Conservation (phyloP, 2,113 vertebrate species). For the Chrysochloris asiatica region DNA sequence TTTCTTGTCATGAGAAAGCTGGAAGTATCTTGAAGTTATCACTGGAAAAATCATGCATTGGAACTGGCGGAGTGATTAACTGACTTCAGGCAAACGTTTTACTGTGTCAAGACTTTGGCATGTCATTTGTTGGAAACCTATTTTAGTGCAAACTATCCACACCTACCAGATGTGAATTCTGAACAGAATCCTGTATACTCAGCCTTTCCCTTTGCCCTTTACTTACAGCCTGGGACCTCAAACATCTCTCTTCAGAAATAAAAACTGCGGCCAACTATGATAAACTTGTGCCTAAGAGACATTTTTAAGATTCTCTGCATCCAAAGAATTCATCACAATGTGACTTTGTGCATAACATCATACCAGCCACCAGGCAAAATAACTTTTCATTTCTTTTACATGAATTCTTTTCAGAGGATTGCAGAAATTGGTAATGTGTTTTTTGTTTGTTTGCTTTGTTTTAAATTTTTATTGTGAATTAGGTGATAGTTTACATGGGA, state of each 20-base stretch:
- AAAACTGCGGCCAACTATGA: conserved; percentile 45
- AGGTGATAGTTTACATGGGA: too few relatives aligned
- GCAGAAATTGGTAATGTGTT: conserved; percentile 38
- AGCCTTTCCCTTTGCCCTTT: conserved; percentile 59
- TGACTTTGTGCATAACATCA: conserved; percentile 27
- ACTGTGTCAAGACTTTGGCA: conserved; percentile 75
- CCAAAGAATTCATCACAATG: conserved; percentile 51
- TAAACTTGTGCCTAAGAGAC: conserved; percentile 51
- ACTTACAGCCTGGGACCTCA: conserved; percentile 58
- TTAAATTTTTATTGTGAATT: too few relatives aligned
- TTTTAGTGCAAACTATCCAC: conserved; percentile 66
- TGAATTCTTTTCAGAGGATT: conserved; percentile 14
- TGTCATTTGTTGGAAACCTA: conserved; percentile 60
- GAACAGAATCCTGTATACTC: conserved; percentile 60
- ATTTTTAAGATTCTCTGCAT: conserved; percentile 57
- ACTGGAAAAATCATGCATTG: conserved; percentile 78
- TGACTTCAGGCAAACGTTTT: conserved; percentile 67
- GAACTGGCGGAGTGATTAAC: conserved; percentile 75
- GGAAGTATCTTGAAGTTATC: conserved; percentile 71
- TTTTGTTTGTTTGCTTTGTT: too few relatives aligned
- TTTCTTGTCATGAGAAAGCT: conserved; percentile 64
- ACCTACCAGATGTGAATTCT: conserved; percentile 77
- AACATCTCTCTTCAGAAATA: conserved; percentile 52
- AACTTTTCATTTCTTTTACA: conserved; percentile 56
- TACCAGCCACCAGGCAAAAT: conserved; percentile 35